Conservation (phyloP, 1,140 invertebrate genomes). For the Trichomalopsis sarcophagae region DNA sequence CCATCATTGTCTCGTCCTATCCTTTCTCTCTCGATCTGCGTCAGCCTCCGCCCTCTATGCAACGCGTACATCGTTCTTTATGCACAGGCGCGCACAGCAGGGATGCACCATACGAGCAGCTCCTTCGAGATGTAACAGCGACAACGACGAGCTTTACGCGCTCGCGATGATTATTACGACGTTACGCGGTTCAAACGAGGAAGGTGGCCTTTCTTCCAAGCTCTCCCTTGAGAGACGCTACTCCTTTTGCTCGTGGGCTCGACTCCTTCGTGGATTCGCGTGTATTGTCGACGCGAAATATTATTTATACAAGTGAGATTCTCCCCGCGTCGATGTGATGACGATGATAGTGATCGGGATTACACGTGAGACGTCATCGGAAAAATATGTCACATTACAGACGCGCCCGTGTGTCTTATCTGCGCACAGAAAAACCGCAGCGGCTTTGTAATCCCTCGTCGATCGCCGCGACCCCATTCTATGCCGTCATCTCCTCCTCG, state of each 20-base stretch:
- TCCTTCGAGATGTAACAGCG: background rate
- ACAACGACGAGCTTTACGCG: background rate
- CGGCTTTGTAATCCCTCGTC: background rate
- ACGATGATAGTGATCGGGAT: too few species aligned
- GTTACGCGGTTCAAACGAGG: background rate
- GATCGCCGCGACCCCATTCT: slow-evolving; percentile 23
- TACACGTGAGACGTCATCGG: background rate
- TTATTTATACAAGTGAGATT: too few species aligned
- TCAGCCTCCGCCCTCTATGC: background rate
- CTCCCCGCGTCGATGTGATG: too few species aligned
- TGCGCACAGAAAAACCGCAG: background rate
- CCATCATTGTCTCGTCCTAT: slow-evolving; percentile 27
- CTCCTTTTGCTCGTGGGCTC: background rate
- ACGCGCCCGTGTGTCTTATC: background rate
- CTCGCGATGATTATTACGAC: background rate
- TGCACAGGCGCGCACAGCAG: too few species aligned
- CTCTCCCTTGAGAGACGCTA: background rate
- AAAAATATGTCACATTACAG: background rate
- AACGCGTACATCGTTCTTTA: too few species aligned
- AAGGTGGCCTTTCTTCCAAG: slow-evolving; percentile 28
- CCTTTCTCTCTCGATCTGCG: background rate
- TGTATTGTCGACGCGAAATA: too few species aligned
- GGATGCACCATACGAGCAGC: background rate
- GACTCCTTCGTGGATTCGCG: too few species aligned
- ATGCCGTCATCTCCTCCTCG: background rate